Conservation (phyloP, 2,113 vertebrate species). For the Uropsilus gracilis region DNA sequence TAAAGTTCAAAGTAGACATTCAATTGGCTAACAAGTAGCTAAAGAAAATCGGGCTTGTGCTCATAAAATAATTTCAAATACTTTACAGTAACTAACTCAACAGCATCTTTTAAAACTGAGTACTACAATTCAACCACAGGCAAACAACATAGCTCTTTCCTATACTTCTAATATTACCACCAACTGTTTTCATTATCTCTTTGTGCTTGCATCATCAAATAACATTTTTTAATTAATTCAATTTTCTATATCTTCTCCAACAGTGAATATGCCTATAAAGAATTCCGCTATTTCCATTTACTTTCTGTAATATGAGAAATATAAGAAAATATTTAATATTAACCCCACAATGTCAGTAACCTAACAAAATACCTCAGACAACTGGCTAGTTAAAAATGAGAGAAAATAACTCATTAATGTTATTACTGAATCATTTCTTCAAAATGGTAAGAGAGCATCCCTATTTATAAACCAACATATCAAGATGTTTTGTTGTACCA, state of each 20-base stretch:
- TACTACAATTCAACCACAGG: not conserved
- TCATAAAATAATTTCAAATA: slow-evolving; percentile 41
- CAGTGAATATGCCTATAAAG: slow-evolving; percentile 16
- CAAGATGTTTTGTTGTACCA: not conserved
- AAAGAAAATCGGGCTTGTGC: slow-evolving; percentile 36
- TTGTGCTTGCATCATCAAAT: slow-evolving; percentile 19
- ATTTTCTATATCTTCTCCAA: slow-evolving; percentile 19
- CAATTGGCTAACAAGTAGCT: not conserved
- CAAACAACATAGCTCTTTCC: not conserved
- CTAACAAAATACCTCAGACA: not conserved
- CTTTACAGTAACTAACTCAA: slow-evolving; percentile 10
- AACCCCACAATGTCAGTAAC: not conserved
- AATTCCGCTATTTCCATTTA: not conserved
- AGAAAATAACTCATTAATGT: not conserved
- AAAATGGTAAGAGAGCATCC: not conserved
- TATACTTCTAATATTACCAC: not conserved
- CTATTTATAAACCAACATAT: slow-evolving; percentile 36
- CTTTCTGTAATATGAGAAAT: slow-evolving; percentile 48
- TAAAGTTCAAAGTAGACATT: slow-evolving; percentile 35
- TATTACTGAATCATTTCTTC: slow-evolving; percentile 11
- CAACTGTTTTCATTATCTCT: not conserved
- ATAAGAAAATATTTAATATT: not conserved
- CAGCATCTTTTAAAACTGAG: slow-evolving; percentile 16
- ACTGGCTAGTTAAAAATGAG: slow-evolving; percentile 26
- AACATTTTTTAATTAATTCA: not conserved